A percentile compares a stretch with the other conserved stretches of the same genome.
These are phyloP conservation scores for Anolis sagrei DNA, from an alignment of 2,113 vertebrate species.

Conservation along the genomic window DNA sequence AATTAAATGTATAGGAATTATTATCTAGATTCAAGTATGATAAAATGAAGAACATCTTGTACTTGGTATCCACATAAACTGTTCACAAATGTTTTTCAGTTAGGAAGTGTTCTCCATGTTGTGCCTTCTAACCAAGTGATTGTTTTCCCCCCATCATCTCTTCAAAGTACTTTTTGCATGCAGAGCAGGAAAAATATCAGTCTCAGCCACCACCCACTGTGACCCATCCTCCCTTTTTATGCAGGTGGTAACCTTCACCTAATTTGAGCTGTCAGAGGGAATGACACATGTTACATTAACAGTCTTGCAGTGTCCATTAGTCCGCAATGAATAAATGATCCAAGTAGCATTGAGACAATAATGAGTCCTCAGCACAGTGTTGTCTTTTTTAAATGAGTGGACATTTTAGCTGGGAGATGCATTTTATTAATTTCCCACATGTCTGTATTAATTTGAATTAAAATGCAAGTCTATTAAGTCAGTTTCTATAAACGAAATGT, in stretches of 20 bases:
- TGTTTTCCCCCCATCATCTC: neutral
- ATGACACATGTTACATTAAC: constrained; percentile 65
- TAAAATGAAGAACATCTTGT: constrained; percentile 18
- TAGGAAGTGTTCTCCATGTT: neutral
- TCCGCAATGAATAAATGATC: constrained; percentile 51
- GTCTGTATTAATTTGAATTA: constrained; percentile 29
- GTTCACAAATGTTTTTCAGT: neutral
- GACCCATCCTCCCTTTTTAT: neutral
- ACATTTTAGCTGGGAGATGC: neutral
- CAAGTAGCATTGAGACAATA: constrained; percentile 49
- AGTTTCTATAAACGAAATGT: neutral
- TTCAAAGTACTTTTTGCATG: neutral
- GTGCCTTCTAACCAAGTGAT: neutral
- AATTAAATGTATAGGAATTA: neutral
- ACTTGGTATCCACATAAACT: neutral
- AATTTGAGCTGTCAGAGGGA: constrained; percentile 67
- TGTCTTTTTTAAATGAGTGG: neutral
- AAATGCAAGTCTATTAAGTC: constrained; percentile 7
- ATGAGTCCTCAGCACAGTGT: constrained; percentile 6
- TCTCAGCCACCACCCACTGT: neutral
- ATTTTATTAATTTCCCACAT: constrained; percentile 29
- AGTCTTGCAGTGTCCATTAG: constrained; percentile 63
- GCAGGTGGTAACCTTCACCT: constrained; percentile 65
- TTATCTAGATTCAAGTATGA: neutral
- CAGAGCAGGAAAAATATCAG: constrained; percentile 1